Evolutionary conservation across 2,888 invertebrate genomes (phyloP), one percentile per base, ranked within the genome.

Genomic region (Drosophila sordidula): DNA sequence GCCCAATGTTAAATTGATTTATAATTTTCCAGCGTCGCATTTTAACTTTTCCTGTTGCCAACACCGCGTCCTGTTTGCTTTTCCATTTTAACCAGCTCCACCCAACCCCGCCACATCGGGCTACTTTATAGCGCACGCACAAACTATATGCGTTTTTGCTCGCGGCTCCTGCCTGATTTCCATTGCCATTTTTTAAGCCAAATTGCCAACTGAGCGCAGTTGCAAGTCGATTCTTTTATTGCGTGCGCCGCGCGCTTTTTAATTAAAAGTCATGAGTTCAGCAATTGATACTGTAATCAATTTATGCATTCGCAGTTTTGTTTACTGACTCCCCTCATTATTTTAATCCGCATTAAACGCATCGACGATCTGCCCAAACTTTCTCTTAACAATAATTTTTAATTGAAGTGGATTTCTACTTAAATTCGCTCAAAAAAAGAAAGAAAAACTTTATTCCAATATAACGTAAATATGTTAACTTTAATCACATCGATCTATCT

Each of bases 251-350:
- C n/a, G 32, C 14, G 54, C 52, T 64, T 70, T 83, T 87, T 80
- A 87, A 85, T 89, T 87, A 89, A 85, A 83, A 85, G 84, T 75
- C 80, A 83, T 73, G 83, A 75, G 72, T 76, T 78, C 78, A 75
- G 75, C 85, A 80, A 85, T 86, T 84, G 83, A 88, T 88, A 72
- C 58, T 63, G 73, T 75, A 87, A 89, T 87, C 84, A 80, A 83
- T 83, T 77, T 74, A 75, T 74, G 71, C 61, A 55, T 66, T 63
- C 46, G 63, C 57, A 22, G 49, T 54, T 63, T 63, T 72, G 66
- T 69, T 76, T 69, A 57, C 62, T 51, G 52, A 66, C 34, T 52
- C 0, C 41, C 25, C 59, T 59, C 49, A 62, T 69, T 69, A 50
- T 73, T 57, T 63, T 50, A 69, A 62, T 42, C 32, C 54, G 18